phyloP scores from a whole-genome alignment of 2,888 invertebrate genomes.

The Anodontia alba region DNA sequence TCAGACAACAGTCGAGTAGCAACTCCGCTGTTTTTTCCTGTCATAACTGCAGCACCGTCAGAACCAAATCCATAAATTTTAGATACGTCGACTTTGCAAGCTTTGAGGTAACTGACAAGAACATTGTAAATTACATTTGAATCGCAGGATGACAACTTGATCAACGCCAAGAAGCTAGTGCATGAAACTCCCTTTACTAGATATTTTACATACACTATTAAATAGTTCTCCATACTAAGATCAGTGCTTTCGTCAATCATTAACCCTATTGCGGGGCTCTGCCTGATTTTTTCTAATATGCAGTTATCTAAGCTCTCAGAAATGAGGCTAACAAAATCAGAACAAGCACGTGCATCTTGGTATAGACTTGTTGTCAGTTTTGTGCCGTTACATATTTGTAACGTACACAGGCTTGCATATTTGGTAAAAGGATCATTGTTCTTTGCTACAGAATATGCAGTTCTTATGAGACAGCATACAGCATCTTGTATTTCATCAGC shows the following conservation, averaged over 20 bases:
- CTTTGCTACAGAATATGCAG: slow-evolving; percentile 20
- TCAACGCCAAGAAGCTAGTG: no score
- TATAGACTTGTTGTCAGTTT: background rate
- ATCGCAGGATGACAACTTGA: no score
- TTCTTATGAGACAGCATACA: no score
- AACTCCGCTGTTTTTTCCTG: no score
- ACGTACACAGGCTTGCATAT: no score
- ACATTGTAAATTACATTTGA: no score
- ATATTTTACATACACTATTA: no score
- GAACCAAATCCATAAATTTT: no score
- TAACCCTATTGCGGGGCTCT: slow-evolving; percentile 30
- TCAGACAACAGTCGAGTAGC: no score
- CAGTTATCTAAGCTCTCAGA: slow-evolving; percentile 19
- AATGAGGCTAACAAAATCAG: slow-evolving; percentile 26
- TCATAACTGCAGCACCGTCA: no score
- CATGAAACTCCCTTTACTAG: slow-evolving; percentile 14
- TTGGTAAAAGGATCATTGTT: no score
- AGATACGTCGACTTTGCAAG: slow-evolving; percentile 29
- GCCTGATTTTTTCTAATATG: slow-evolving; percentile 23
- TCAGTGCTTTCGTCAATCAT: slow-evolving; percentile 46
- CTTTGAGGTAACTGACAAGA: slow-evolving; percentile 40
- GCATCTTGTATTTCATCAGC: no score
- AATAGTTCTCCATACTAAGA: slow-evolving; percentile 26
- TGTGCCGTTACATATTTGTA: slow-evolving; percentile 30
- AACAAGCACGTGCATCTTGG: slow-evolving; percentile 30